These are phyloP conservation scores for Perdita meconis DNA, from an alignment of 2,888 invertebrate species.

Conservation along the genomic window DNA sequence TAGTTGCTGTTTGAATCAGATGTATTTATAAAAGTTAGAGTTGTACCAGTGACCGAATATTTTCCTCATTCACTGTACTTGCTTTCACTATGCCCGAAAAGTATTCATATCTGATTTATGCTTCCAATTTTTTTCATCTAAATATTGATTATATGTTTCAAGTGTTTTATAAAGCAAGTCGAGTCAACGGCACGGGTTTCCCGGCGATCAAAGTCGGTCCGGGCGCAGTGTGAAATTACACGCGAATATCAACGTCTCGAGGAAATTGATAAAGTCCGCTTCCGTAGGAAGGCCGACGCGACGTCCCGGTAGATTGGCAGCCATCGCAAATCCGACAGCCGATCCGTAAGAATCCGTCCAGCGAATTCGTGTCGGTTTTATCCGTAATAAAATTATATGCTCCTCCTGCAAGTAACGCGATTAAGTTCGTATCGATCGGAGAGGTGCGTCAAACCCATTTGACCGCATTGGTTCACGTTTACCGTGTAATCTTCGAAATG, in stretches of 20 bases:
- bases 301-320: conserved; percentile 25
- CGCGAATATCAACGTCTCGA: conserved; percentile 42
- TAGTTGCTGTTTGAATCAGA: no score
- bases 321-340: conserved; percentile 16
- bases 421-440: conserved; percentile 53
- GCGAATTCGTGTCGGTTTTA: conserved; percentile 35
- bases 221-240: conserved; percentile 9
- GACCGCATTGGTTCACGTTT: neutral
- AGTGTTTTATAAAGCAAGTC: neutral
- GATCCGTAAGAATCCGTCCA: conserved; percentile 25
- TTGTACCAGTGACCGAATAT: no score
- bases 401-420: conserved; percentile 38
- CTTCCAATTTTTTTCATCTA: no score
- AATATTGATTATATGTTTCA: neutral
- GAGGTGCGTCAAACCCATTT: neutral
- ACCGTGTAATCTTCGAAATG: conserved; percentile 2
- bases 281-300: conserved; percentile 33
- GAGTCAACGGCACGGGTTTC: neutral
- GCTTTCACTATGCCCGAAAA: no score
- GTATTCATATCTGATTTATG: no score
- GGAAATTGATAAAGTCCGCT: conserved; percentile 60
- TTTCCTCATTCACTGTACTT: no score
- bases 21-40: no score
- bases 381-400: conserved; percentile 63
- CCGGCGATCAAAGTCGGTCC: neutral